Percentiles rank a stretch among this genome's conserved stretches.
Evolutionary conservation across 2,797 vertebrate species (phyloP).

Genomic region (Phaenicophaeus curvirostris): DNA sequence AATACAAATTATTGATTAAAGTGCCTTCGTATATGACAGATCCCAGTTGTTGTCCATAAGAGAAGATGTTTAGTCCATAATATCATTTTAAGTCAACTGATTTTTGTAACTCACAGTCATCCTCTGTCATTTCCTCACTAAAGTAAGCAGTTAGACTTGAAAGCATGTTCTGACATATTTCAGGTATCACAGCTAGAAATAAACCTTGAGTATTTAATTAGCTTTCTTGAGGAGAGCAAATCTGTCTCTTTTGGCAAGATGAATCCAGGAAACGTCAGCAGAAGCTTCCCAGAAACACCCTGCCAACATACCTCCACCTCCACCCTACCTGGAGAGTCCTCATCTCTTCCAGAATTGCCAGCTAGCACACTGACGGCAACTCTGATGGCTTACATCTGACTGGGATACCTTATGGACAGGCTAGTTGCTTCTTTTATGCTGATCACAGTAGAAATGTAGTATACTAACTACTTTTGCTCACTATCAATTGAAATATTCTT

Average conservation of each 20-base stretch:
- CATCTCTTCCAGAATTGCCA: neutral
- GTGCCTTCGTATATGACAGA: neutral
- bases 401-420: neutral
- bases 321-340: neutral
- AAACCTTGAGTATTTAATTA: neutral
- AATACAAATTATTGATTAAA: neutral
- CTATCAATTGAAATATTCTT: neutral
- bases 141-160: neutral
- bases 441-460: neutral
- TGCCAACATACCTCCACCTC: neutral
- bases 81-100: neutral
- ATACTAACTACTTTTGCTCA: neutral
- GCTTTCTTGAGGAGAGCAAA: neutral
- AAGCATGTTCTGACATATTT: conserved; percentile 13
- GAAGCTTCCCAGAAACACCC: neutral
- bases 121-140: neutral
- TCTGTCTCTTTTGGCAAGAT: neutral
- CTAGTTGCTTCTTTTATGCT: neutral
- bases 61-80: neutral
- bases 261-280: neutral
- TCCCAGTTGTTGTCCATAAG: neutral
- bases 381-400: neutral
- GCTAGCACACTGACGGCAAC: neutral
- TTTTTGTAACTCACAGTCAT: neutral
- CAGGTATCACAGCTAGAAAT: conserved; percentile 12